phyloP scores from a whole-genome alignment of 2,113 vertebrate species.

The Hippocampus barbouri region DNA sequence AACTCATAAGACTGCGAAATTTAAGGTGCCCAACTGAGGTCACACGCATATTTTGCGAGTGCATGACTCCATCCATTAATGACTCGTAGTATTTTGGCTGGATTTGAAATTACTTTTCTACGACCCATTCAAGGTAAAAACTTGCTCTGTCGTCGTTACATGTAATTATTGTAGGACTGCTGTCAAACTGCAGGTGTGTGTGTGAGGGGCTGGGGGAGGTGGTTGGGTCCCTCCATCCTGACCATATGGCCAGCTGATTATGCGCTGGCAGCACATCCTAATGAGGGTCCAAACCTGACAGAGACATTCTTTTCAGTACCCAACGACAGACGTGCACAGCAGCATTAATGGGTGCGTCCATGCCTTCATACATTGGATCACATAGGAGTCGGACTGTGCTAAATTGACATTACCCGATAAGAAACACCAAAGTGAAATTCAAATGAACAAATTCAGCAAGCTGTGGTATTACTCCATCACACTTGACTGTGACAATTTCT shows the following conservation, averaged over 20 bases:
- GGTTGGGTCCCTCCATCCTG: conserved; percentile 18
- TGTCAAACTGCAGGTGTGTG: conserved; percentile 23
- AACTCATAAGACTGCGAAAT: conserved; percentile 34
- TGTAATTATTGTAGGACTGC: conserved; percentile 19
- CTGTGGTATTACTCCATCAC: conserved; percentile 5
- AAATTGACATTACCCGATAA: neutral
- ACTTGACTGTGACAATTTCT: conserved; percentile 6
- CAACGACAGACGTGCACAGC: neutral
- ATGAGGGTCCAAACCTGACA: conserved; percentile 55
- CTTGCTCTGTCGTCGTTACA: conserved; percentile 8
- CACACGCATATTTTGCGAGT: conserved; percentile 11
- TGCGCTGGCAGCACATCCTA: conserved; percentile 46
- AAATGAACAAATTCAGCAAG: conserved; percentile 4
- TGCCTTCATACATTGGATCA: conserved; percentile 6
- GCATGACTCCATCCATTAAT: neutral
- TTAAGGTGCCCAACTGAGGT: conserved; percentile 14
- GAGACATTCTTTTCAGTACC: conserved; percentile 39
- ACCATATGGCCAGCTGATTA: conserved; percentile 57
- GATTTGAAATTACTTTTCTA: neutral
- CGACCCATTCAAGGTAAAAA: neutral
- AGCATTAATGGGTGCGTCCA: conserved; percentile 20
- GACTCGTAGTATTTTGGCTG: neutral
- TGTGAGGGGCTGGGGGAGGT: neutral
- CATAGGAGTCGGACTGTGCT: neutral
- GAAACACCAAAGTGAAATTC: conserved; percentile 6